These are phyloP conservation scores for Hemiprocne comata DNA, from an alignment of 2,113 vertebrate genomes.

Conservation along the genomic window DNA sequence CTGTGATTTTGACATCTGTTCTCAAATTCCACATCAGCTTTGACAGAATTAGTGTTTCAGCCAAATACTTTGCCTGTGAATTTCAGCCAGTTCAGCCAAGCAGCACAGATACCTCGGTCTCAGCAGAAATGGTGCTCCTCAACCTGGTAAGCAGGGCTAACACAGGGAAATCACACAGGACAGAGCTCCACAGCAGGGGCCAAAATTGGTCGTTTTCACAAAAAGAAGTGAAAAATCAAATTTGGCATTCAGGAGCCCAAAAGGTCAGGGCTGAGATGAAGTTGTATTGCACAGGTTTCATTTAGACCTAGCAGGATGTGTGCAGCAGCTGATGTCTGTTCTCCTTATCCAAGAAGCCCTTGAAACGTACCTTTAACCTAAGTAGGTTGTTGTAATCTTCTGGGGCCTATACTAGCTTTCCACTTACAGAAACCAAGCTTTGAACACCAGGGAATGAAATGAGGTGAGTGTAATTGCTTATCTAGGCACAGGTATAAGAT, in stretches of 20 bases:
- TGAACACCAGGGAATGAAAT: conserved; percentile 31
- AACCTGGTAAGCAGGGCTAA: not conserved
- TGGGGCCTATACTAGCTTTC: conserved; percentile 42
- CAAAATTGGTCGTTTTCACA: not conserved
- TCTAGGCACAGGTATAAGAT: not conserved
- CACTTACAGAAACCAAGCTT: conserved; percentile 3
- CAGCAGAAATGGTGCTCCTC: not conserved
- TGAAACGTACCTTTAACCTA: not conserved
- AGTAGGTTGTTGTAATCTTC: conserved; percentile 47
- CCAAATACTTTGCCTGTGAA: not conserved
- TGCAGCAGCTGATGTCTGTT: not conserved
- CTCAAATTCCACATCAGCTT: not conserved
- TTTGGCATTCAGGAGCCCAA: not conserved
- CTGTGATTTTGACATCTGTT: not conserved
- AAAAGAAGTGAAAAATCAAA: not conserved
- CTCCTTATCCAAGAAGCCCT: conserved; percentile 21
- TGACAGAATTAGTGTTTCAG: not conserved
- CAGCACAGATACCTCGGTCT: not conserved
- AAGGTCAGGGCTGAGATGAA: not conserved
- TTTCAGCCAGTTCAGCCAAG: not conserved
- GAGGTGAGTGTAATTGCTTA: not conserved
- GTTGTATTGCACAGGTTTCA: not conserved
- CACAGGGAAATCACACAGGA: not conserved
- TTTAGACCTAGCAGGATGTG: not conserved
- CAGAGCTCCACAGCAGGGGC: not conserved